These are phyloP conservation scores for Chydorus sphaericus DNA, from an alignment of 2,888 invertebrate genomes.

Conservation along the genomic window DNA sequence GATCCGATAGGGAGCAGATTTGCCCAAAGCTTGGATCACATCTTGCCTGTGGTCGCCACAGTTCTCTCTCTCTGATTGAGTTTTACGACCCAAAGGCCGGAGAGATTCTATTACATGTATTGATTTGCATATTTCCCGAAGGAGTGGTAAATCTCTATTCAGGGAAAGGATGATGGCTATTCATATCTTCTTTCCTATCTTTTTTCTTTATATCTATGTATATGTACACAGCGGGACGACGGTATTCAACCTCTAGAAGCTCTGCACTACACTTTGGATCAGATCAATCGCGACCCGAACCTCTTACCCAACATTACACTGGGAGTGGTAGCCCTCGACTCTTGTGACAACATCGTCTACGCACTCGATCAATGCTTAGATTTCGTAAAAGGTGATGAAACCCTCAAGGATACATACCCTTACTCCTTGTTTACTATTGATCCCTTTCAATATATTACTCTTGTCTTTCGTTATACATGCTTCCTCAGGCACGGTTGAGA, in stretches of 20 bases:
- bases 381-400: slow-evolving; percentile 39
- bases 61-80: too few species aligned
- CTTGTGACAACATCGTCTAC: slow-evolving; percentile 48
- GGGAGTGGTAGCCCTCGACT: slow-evolving; percentile 43
- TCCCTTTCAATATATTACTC: not conserved
- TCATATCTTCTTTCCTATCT: too few species aligned
- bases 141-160: too few species aligned
- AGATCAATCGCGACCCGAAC: slow-evolving; percentile 42
- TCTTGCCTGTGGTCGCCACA: too few species aligned
- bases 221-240: slow-evolving; percentile 43
- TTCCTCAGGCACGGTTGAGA: not conserved
- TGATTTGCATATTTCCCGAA: too few species aligned
- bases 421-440: not conserved
- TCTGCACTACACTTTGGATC: slow-evolving; percentile 47
- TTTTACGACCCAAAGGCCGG: too few species aligned
- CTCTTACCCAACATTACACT: slow-evolving; percentile 46
- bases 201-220: slow-evolving; percentile 3
- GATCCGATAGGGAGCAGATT: too few species aligned
- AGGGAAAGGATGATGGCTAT: too few species aligned
- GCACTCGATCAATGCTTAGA: slow-evolving; percentile 52
- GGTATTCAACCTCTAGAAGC: slow-evolving; percentile 54
- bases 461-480: not conserved
- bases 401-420: not conserved
- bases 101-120: too few species aligned
- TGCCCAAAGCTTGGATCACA: too few species aligned